Percentiles rank a stretch among this genome's conserved stretches.
These are phyloP conservation scores for Vulpes lagopus DNA, from an alignment of 2,113 vertebrate species.

Conservation along the genomic window DNA sequence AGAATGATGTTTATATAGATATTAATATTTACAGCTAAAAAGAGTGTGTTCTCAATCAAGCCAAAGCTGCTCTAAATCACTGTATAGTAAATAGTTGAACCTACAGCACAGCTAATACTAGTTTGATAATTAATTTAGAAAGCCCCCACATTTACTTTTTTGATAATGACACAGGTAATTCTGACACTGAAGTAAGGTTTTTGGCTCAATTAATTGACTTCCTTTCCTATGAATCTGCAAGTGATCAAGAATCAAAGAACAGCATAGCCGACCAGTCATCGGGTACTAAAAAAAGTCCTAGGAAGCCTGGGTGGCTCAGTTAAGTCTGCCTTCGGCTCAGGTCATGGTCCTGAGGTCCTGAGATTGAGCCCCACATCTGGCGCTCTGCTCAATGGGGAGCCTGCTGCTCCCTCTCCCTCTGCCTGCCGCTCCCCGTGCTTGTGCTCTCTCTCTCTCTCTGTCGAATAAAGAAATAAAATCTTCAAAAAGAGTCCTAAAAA, in stretches of 20 bases:
- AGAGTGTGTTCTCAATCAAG: not conserved
- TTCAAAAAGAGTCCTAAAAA: not conserved
- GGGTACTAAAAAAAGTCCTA: not conserved
- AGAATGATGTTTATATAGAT: not conserved
- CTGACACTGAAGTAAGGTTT: not conserved
- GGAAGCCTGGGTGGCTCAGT: too few relatives aligned
- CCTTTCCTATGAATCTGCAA: not conserved
- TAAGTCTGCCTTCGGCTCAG: too few relatives aligned
- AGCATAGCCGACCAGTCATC: not conserved
- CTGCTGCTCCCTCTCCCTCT: too few relatives aligned
- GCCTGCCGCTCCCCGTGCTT: too few relatives aligned
- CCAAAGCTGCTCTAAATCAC: not conserved
- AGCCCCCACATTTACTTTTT: not conserved
- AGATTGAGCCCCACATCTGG: too few relatives aligned
- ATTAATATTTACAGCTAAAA: not conserved
- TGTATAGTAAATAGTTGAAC: not conserved
- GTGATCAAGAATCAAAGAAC: not conserved
- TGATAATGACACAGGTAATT: not conserved
- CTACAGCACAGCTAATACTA: not conserved
- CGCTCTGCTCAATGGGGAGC: too few relatives aligned
- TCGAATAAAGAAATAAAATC: too few relatives aligned
- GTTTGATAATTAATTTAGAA: slow-evolving; percentile 34
- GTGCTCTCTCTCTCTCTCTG: too few relatives aligned
- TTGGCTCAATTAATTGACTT: not conserved
- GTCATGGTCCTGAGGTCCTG: too few relatives aligned